Percentiles rank a stretch among this genome's conserved stretches.
Evolutionary conservation across 2,113 vertebrate genomes (phyloP).

Genomic region (Nesospiza acunhae): DNA sequence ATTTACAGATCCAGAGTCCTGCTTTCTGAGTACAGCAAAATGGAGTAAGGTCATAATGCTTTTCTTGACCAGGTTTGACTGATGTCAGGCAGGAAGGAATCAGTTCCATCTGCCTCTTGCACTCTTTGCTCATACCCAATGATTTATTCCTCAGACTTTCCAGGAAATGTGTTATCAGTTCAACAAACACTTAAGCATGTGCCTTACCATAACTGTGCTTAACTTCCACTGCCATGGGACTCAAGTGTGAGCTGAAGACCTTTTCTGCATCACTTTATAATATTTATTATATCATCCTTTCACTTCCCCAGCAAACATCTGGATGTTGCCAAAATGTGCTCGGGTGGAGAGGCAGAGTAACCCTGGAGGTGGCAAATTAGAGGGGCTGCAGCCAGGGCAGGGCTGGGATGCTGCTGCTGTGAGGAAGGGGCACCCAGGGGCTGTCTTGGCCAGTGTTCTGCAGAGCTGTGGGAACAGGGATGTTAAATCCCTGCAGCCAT

Average conservation of each 20-base stretch:
- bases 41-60: not conserved
- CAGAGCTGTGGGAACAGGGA: not conserved
- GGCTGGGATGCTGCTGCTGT: not conserved
- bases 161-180: not conserved
- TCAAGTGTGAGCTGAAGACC: not conserved
- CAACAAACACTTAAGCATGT: not conserved
- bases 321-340: not conserved
- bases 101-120: not conserved
- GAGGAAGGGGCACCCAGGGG: not conserved
- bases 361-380: not conserved
- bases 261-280: not conserved
- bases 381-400: not conserved
- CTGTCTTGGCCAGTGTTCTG: not conserved
- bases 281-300: not conserved
- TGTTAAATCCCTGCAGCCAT: not conserved
- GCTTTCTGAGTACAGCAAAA: not conserved
- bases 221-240: not conserved
- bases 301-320: not conserved
- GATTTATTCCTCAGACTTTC: not conserved
- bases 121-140: not conserved
- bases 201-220: not conserved
- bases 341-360: not conserved
- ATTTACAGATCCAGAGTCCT: not conserved
- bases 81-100: not conserved
- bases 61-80: not conserved